Percentiles rank a stretch among this genome's conserved stretches.
These are phyloP conservation scores for Alcedo quadribrachys DNA, from an alignment of 2,797 vertebrate species.

Conservation along the genomic window DNA sequence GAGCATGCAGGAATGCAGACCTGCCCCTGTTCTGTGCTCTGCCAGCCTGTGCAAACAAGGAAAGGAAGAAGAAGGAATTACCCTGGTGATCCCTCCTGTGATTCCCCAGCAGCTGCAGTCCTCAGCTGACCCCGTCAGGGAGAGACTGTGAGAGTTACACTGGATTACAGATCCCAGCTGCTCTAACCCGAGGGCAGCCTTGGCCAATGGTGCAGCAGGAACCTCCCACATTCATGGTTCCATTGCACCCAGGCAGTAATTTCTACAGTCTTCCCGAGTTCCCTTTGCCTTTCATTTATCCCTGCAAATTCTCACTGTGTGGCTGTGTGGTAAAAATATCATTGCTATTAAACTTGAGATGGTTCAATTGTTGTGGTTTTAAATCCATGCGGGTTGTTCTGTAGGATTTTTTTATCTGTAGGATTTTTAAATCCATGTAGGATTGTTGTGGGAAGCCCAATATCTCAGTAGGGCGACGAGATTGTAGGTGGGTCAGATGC, in stretches of 20 bases:
- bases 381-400: neutral
- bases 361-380: neutral
- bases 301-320: neutral
- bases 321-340: neutral
- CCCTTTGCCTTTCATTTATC: neutral
- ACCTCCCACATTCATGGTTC: neutral
- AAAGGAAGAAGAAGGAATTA: conserved; percentile 30
- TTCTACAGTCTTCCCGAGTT: neutral
- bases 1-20: neutral
- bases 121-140: conserved; percentile 39
- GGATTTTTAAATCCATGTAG: neutral
- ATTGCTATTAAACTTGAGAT: neutral
- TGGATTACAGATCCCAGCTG: conserved; percentile 52
- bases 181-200: conserved; percentile 22
- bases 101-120: conserved; percentile 52
- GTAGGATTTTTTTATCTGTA: no score
- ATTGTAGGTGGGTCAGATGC: neutral
- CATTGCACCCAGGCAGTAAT: neutral
- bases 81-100: conserved; percentile 28
- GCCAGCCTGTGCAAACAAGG: neutral
- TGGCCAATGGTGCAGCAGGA: neutral
- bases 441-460: neutral
- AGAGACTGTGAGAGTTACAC: conserved; percentile 14
- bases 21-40: neutral
- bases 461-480: neutral